Percentiles rank a stretch among this genome's conserved stretches.
phyloP scores from a whole-genome alignment of 2,113 vertebrate genomes.

The Rhombomys opimus region DNA sequence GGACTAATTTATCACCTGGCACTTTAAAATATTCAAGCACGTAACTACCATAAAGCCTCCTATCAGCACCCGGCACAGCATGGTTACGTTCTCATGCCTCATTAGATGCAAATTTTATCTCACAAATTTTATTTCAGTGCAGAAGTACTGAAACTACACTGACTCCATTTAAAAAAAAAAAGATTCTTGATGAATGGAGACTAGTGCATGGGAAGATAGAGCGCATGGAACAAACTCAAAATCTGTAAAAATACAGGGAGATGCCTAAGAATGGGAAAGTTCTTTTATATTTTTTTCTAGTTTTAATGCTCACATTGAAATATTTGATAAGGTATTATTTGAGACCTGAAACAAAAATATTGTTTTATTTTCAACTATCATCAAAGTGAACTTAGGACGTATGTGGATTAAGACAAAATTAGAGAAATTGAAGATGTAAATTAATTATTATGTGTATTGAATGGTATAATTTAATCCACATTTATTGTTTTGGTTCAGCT shows the following conservation, averaged over 20 bases:
- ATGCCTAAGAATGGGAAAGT: background rate
- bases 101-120: background rate
- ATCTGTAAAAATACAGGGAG: background rate
- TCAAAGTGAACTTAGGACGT: background rate
- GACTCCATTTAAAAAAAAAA: background rate
- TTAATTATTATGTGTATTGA: background rate
- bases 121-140: background rate
- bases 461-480: background rate
- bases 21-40: background rate
- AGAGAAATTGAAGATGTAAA: background rate
- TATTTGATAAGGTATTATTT: background rate
- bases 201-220: background rate
- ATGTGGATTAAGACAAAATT: slow-evolving; percentile 6
- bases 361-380: background rate
- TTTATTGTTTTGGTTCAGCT: background rate
- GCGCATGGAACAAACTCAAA: background rate
- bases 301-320: background rate
- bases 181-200: background rate
- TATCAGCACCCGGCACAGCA: background rate
- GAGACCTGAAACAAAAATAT: background rate
- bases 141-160: background rate
- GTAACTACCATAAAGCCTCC: background rate
- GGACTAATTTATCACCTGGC: background rate
- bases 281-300: background rate
- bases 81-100: background rate